These are phyloP conservation scores for Bimastos eiseni DNA, from an alignment of 2,888 invertebrate species.

Conservation along the genomic window DNA sequence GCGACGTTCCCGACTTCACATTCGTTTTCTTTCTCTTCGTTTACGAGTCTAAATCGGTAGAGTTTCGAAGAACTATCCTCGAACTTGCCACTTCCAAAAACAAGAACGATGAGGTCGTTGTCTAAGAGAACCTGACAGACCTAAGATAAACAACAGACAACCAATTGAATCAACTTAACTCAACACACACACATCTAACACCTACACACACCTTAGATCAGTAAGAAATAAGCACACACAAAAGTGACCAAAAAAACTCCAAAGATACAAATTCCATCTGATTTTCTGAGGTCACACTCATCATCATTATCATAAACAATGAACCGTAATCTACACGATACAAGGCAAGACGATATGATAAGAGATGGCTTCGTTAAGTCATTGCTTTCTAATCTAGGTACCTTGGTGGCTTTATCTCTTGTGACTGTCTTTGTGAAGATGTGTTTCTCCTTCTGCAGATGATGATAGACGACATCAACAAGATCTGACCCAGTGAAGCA, in stretches of 20 bases:
- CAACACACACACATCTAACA: too few species aligned
- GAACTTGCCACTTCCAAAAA: constrained; percentile 39
- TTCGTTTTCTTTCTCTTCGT: neutral
- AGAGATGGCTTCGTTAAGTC: neutral
- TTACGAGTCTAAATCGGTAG: neutral
- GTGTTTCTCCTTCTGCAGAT: constrained; percentile 35
- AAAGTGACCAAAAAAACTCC: too few species aligned
- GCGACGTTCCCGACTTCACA: neutral
- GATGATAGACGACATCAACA: constrained; percentile 52
- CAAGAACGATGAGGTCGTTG: constrained; percentile 55
- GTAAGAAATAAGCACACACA: too few species aligned
- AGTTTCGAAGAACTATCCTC: neutral
- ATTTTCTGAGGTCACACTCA: too few species aligned
- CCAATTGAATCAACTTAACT: too few species aligned
- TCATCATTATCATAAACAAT: too few species aligned
- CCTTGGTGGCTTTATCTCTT: constrained; percentile 41
- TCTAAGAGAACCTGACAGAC: constrained; percentile 47
- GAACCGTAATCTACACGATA: too few species aligned
- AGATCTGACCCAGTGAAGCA: constrained; percentile 59
- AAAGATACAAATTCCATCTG: too few species aligned
- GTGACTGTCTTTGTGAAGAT: constrained; percentile 39
- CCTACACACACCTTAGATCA: too few species aligned
- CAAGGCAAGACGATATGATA: too few species aligned
- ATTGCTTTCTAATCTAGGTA: constrained; percentile 16
- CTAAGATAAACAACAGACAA: constrained; percentile 27